These are phyloP conservation scores for Rhineura floridana DNA, from an alignment of 2,113 vertebrate genomes.

Conservation along the genomic window DNA sequence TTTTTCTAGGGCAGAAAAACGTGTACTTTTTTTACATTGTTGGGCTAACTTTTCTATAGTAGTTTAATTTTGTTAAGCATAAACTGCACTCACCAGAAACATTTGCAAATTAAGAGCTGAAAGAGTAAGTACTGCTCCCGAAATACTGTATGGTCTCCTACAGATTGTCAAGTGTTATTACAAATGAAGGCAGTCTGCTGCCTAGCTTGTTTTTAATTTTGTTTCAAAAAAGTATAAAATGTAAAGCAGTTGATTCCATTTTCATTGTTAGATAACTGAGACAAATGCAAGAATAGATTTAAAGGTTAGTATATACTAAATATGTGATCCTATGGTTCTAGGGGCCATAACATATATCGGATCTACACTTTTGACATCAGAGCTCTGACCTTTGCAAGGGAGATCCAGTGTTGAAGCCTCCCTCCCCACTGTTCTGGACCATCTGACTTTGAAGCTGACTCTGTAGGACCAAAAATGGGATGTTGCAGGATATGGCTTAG, in stretches of 20 bases:
- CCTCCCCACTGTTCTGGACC: too few relatives aligned
- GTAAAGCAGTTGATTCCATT: not conserved
- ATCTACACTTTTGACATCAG: too few relatives aligned
- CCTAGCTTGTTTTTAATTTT: not conserved
- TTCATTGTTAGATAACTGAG: not conserved
- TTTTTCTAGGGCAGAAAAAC: not conserved
- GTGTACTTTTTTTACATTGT: not conserved
- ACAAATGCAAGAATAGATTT: not conserved
- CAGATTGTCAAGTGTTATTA: not conserved
- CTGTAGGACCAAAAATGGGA: too few relatives aligned
- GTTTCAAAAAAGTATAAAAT: not conserved
- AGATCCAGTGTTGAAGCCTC: too few relatives aligned
- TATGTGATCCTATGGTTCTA: too few relatives aligned
- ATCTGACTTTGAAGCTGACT: too few relatives aligned
- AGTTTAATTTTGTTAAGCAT: not conserved
- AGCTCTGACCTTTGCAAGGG: too few relatives aligned
- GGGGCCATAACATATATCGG: too few relatives aligned
- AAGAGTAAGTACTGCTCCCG: not conserved
- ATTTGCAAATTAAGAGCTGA: not conserved
- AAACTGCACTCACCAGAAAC: not conserved
- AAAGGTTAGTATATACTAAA: not conserved
- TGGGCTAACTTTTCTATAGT: not conserved
- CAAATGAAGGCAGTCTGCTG: conserved; percentile 4
- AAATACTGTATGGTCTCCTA: not conserved
- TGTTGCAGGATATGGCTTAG: too few relatives aligned